Evolutionary conservation across 2,113 vertebrate genomes (phyloP).

Genomic region (Garra rufa): DNA sequence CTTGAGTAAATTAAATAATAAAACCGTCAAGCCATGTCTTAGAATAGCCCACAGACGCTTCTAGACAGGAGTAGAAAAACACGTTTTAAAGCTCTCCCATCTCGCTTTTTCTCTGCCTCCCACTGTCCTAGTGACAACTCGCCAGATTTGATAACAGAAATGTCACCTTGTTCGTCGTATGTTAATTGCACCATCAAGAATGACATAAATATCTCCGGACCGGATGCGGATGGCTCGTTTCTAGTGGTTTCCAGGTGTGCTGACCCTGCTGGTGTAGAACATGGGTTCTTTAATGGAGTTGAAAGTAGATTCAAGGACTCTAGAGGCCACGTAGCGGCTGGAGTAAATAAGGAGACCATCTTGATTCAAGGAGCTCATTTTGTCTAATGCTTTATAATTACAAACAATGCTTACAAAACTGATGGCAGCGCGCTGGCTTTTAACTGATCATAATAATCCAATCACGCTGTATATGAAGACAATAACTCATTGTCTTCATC

Average conservation of each 20-base stretch:
- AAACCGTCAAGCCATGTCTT: not conserved
- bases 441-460: conserved; percentile 18
- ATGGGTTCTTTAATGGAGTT: not conserved
- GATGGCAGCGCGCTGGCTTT: not conserved
- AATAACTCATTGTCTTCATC: conserved; percentile 15
- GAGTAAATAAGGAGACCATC: conserved; percentile 12
- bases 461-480: not conserved
- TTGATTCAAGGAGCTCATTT: conserved; percentile 19
- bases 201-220: conserved; percentile 40
- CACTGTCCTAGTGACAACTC: not conserved
- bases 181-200: conserved; percentile 28
- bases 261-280: conserved; percentile 1
- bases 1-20: not conserved
- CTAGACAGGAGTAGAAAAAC: not conserved
- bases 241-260: conserved; percentile 32
- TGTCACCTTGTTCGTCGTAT: conserved; percentile 29
- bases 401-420: not conserved
- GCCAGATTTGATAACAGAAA: conserved; percentile 25
- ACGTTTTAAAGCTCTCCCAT: not conserved
- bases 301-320: conserved; percentile 7
- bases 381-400: conserved; percentile 20
- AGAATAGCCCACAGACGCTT: not conserved
- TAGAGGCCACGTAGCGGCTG: not conserved
- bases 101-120: not conserved
- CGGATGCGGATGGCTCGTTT: not conserved